Base-by-base conservation (phyloP, 1,140 invertebrate species). In the Drosophila willistoni region DNA sequence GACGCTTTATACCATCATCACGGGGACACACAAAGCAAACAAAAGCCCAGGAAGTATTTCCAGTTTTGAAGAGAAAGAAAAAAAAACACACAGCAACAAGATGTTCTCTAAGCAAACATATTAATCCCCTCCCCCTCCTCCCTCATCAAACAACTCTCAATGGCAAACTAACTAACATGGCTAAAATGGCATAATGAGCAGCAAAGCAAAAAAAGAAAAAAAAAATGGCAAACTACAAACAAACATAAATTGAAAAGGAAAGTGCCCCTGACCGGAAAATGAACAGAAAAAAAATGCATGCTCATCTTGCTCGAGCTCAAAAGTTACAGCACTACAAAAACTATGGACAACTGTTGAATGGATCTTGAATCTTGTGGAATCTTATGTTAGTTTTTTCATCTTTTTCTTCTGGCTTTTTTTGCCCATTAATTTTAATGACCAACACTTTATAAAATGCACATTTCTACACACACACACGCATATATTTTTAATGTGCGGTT, bases 181-280 rank as follows among this genome's bases (percentile, higher is more conserved):
- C 82, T 69, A 87, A 81, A 85, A 65, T 85, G 77, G 81, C 81
- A 85, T 85, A 85, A 85, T 85, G 77, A 71, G 62, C 82, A 79
- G 68, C 10, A 39, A 39, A 39, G 3, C 3, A 39, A 73, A 73
- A 71, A 84, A 25, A n/a, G n/a, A n/a, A 22, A 1, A 25, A 25
- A 76, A 70, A 59, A 76, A 67, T 68, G 60, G 62, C 66, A 67
- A 55, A 59, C 33, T 12, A 51, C 44, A 51, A 51, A 22, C 44
- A 47, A 9, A 51, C 17, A 51, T 62, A 78, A 85, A 86, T 72
- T 85, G 83, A 86, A 86, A 86, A 87, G 83, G 83, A 86, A 86
- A 86, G 83, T 86, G 83, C 83, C 83, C 83, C 83, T 86, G 83
- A 86, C 83, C 83, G 83, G 72, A 76, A 79, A 87, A 77, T 70